Evolutionary conservation across 2,113 vertebrate species (phyloP), one percentile per base, ranked within the genome.

Genomic region (Prunella himalayana): DNA sequence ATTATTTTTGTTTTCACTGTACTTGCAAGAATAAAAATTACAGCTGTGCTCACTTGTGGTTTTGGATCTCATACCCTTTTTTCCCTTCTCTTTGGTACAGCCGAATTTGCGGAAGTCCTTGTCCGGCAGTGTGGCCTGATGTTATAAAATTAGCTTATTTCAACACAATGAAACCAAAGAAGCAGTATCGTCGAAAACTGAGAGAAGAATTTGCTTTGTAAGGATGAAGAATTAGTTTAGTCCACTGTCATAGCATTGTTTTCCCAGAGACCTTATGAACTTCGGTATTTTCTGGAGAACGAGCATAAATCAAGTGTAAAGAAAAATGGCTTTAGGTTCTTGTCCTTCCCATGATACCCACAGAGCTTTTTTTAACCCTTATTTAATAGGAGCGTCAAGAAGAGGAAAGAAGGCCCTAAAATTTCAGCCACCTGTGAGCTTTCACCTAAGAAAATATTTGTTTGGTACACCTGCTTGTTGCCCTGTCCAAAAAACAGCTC

Each of bases 81-180:
- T 72, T 33, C 30, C 20, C 25, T 86, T 93, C 71, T 86, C 96
- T 95, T 96, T 96, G 89, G 31, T 97, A 71, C 96, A 99, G 99
- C 92, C 99, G 99, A 72, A 99, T 99, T 94, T 99, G 99, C 8
- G 99, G 99, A 78, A 99, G 99, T 94, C 99, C 99, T 13, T 99
- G 99, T 94, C 99, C 99, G 71, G 99, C 99, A 31, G 99, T 99
- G 85, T 99, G 99, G 99, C 99, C 99, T 21, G 99, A 99, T 95
- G 99, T 99, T 54, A 99, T 99, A 95, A 99, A 99, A 95, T 98
- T 99, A 96, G 99, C 99, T 39, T 99, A 99, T 98, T 99, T 99
- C 98, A 99, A 99, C 98, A 99, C 99, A 95, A 99, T 99, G 99
- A 99, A 99, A 98, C 99, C 99, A 99, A 99, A 99, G 99, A 99